Base-by-base conservation (phyloP, 2,797 vertebrate genomes). In the Clamator glandarius region DNA sequence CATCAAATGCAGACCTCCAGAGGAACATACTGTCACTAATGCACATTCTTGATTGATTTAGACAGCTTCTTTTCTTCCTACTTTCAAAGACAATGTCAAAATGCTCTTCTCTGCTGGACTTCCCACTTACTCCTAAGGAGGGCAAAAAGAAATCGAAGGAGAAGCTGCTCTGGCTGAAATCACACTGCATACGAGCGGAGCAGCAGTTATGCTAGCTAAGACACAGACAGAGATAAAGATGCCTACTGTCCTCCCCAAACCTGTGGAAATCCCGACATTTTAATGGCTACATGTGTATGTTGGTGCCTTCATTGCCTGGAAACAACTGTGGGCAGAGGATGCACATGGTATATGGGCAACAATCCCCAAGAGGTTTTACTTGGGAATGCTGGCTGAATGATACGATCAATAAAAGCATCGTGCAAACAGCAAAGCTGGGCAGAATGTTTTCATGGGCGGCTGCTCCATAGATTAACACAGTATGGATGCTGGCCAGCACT, bases 1-100 rank as follows among this genome's bases (percentile, higher is more conserved):
- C 94, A 95, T 95, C 89, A 96, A 96, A 96, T 88, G 85, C 83
- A 76, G 89, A 78, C 73, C 92, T 96, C 89, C 44, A 86, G 95
- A 97, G 92, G 67, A 95, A 88, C 80, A 70, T 14, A 7, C 85
- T 86, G 64, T 54, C 80, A 69, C 89, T 94, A 91, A 95, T 82
- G 95, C 57, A 82, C 70, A 54, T 61, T 77, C 76, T 33, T 50
- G 80, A 94, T 90, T 95, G 94, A 96, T 95, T 96, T 67, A 88
- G 87, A 91, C 79, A 94, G 89, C 89, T 94, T 91, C 87, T 92
- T 95, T 96, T 95, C 67, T 66, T 95, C 36, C 70, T 73, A 1
- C 73, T 96, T 94, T 93, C 84, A 95, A 95, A 96, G 90, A 63
- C 29, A 3, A 57, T 25, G 80, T 79, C 4, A 1, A 94, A 91